Conservation (phyloP, 2,113 vertebrate species). For the Eublepharis macularius region DNA sequence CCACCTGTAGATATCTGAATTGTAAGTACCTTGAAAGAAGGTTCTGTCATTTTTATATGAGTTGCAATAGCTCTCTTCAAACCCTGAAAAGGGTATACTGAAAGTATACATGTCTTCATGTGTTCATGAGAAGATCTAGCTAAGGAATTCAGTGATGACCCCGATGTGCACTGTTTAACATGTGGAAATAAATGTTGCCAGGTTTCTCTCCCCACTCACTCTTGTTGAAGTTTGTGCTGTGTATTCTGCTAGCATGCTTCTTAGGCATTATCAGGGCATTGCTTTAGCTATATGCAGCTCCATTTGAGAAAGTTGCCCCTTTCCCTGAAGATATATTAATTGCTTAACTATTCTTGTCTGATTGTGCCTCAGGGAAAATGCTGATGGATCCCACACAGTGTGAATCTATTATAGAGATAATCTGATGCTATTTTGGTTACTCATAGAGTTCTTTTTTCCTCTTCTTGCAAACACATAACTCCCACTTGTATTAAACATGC, state of each 20-base stretch:
- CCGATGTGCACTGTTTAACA: neutral
- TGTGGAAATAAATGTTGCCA: neutral
- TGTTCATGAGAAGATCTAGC: too few species aligned
- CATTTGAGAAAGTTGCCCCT: slow-evolving; percentile 65
- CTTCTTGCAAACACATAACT: slow-evolving; percentile 67
- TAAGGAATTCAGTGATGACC: neutral
- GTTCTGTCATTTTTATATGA: neutral
- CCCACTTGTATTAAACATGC: slow-evolving; percentile 72
- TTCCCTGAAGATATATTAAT: slow-evolving; percentile 69
- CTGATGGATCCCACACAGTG: slow-evolving; percentile 74
- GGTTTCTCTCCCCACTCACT: neutral
- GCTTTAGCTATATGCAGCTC: slow-evolving; percentile 61
- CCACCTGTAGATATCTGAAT: neutral
- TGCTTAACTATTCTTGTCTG: slow-evolving; percentile 73
- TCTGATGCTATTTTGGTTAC: slow-evolving; percentile 73
- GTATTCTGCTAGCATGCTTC: neutral
- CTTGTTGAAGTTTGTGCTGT: neutral
- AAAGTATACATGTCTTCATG: too few species aligned
- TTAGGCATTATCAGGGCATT: neutral
- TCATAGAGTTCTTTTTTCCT: slow-evolving; percentile 51
- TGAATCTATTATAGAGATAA: slow-evolving; percentile 77
- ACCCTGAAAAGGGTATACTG: too few species aligned
- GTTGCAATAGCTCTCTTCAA: too few species aligned
- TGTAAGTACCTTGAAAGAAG: too few species aligned
- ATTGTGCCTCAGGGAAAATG: slow-evolving; percentile 71